Percentiles rank a stretch among this genome's conserved stretches.
Evolutionary conservation across 2,797 vertebrate genomes (phyloP).

Genomic region (Gambusia yucatana): DNA sequence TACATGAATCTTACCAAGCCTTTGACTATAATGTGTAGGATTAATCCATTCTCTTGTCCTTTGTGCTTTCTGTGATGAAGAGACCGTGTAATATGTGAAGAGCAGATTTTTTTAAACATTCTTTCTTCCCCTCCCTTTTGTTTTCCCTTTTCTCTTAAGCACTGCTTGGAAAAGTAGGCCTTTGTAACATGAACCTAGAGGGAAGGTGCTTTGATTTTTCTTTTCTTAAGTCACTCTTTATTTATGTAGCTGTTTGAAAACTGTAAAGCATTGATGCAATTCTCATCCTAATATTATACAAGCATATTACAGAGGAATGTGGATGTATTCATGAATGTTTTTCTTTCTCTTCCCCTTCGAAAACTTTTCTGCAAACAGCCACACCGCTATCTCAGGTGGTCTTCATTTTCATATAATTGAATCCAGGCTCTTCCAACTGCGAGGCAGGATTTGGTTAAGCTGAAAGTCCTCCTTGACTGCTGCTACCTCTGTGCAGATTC

Average conservation of each 20-base stretch:
- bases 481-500: conserved; percentile 79
- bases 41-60: conserved; percentile 77
- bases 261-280: conserved; percentile 23
- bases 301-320: conserved; percentile 15
- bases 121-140: conserved; percentile 29
- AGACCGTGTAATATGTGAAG: conserved; percentile 65
- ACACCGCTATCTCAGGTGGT: conserved; percentile 73
- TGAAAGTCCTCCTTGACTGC: conserved; percentile 80
- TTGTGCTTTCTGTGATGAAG: conserved; percentile 67
- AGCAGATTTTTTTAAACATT: conserved; percentile 49
- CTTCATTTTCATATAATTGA: conserved; percentile 87
- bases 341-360: conserved; percentile 33
- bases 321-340: conserved; percentile 37
- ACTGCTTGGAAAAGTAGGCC: conserved; percentile 56
- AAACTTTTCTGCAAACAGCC: conserved; percentile 49
- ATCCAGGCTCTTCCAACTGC: conserved; percentile 77
- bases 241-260: conserved; percentile 42
- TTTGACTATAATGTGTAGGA: conserved; percentile 77
- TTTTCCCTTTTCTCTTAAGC: conserved; percentile 57
- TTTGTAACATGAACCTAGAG: conserved; percentile 54
- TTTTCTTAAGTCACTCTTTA: conserved; percentile 16
- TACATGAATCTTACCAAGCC: conserved; percentile 76
- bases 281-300: conserved; percentile 23
- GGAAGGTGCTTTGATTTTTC: conserved; percentile 43
- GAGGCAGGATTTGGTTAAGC: conserved; percentile 83